Percentiles rank a stretch among this genome's conserved stretches.
phyloP scores from a whole-genome alignment of 2,113 vertebrate species.

The Notiomystis cincta region DNA sequence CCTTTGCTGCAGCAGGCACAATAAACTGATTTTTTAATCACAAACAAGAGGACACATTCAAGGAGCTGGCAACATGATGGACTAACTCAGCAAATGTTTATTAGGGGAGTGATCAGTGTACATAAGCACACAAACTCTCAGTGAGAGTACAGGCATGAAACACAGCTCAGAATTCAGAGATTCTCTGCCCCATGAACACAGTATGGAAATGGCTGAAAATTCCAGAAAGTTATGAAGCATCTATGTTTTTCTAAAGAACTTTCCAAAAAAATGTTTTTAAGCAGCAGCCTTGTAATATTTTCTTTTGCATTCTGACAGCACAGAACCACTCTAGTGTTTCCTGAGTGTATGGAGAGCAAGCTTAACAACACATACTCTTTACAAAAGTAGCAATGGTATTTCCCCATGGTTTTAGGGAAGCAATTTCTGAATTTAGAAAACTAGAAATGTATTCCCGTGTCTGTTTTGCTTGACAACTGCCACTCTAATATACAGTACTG shows the following conservation, averaged over 20 bases:
- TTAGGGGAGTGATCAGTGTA: neutral
- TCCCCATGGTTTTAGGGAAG: neutral
- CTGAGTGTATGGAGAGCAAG: neutral
- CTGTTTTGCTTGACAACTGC: neutral
- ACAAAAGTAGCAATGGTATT: neutral
- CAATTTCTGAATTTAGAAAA: neutral
- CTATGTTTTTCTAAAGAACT: neutral
- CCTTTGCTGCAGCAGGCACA: neutral
- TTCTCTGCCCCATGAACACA: neutral
- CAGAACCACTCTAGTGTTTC: neutral
- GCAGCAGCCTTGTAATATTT: neutral
- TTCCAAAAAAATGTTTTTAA: neutral
- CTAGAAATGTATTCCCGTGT: neutral
- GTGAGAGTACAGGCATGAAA: neutral
- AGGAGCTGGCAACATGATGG: neutral
- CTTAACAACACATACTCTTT: neutral
- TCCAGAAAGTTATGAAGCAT: neutral
- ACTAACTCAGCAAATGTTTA: neutral
- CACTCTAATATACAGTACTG: neutral
- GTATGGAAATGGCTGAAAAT: neutral
- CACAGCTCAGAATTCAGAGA: neutral
- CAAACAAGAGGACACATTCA: neutral
- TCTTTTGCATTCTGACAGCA: neutral
- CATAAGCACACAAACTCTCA: neutral
- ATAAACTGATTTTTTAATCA: neutral